Evolutionary conservation across 2,113 vertebrate genomes (phyloP).

Genomic region (Eudyptes chrysolophus): DNA sequence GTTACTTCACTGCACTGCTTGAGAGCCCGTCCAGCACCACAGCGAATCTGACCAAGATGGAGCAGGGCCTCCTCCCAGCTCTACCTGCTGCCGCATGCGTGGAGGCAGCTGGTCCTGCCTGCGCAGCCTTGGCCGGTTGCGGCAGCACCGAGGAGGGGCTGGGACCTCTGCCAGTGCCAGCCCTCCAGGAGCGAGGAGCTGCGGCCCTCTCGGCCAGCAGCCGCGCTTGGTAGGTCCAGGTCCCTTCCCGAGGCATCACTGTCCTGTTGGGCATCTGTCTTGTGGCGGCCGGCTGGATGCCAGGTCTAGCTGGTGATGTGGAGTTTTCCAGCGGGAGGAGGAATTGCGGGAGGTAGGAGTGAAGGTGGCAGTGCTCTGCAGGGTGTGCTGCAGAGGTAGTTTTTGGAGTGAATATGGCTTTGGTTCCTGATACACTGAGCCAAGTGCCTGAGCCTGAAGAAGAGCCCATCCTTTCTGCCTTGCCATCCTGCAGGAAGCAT

Average conservation of each 20-base stretch:
- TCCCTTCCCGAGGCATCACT: fast-evolving
- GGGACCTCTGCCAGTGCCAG: background rate
- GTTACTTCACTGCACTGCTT: background rate
- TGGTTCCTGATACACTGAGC: background rate
- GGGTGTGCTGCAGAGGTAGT: no score
- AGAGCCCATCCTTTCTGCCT: no score
- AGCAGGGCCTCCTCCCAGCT: background rate
- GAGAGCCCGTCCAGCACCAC: background rate
- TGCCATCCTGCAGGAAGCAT: background rate
- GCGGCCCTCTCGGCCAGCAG: background rate
- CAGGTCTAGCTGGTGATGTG: background rate
- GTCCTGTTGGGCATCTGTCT: background rate
- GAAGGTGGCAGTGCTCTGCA: background rate
- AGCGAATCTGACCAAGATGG: background rate
- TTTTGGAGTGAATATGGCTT: background rate
- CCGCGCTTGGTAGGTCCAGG: background rate
- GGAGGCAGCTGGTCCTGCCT: background rate
- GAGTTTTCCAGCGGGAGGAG: fast-evolving
- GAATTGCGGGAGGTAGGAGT: background rate
- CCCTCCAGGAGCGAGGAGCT: background rate
- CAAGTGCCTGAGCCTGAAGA: background rate
- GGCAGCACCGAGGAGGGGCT: background rate
- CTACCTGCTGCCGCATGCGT: fast-evolving
- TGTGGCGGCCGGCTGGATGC: fast-evolving
- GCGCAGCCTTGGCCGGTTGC: fast-evolving